Evolutionary conservation across 2,797 vertebrate genomes (phyloP).

Genomic region (Avahi laniger): DNA sequence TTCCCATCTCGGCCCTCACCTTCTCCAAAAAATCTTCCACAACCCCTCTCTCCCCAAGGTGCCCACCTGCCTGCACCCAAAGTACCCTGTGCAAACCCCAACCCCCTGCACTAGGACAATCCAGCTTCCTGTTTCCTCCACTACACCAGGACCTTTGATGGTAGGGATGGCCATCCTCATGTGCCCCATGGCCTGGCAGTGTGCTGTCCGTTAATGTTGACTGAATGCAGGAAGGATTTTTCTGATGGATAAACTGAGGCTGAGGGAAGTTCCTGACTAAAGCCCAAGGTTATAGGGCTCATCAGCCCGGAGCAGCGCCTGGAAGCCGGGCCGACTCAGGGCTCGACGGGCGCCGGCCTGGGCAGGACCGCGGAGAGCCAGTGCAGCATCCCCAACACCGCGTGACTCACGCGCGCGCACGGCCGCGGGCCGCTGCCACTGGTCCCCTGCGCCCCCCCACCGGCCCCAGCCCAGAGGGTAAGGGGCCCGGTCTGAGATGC

Average conservation of each 20-base stretch:
- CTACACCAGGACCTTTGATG: not conserved
- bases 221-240: not conserved
- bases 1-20: not conserved
- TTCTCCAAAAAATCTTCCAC: not conserved
- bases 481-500: not conserved
- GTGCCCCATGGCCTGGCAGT: not conserved
- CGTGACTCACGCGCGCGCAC: constrained; percentile 54
- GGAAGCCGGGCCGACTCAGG: constrained; percentile 11
- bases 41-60: not conserved
- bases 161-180: not conserved
- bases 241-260: not conserved
- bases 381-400: not conserved
- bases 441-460: not conserved
- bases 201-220: not conserved
- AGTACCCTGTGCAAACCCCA: not conserved
- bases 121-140: not conserved
- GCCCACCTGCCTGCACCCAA: not conserved
- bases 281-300: constrained; percentile 13
- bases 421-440: not conserved
- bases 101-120: not conserved
- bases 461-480: not conserved
- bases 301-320: not conserved
- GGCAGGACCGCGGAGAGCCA: not conserved
- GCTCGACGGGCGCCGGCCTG: not conserved
- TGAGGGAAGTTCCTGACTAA: not conserved